phyloP scores from a whole-genome alignment of 2,888 invertebrate species.

The Globia sparganii region DNA sequence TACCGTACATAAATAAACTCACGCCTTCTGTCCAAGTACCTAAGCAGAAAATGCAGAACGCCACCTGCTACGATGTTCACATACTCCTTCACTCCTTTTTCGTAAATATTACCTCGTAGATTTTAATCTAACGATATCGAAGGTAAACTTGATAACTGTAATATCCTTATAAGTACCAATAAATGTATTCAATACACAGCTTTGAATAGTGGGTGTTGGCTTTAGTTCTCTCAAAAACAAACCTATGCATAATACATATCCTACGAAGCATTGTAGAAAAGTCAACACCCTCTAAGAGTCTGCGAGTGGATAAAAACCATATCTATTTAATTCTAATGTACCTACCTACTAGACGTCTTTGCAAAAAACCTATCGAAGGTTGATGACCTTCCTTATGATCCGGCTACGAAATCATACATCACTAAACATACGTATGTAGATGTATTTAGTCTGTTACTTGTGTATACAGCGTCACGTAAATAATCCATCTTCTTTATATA shows the following conservation, averaged over 20 bases:
- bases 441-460: not conserved
- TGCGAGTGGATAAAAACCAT: conserved; percentile 11
- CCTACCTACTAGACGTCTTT: conserved; percentile 11
- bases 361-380: conserved; percentile 53
- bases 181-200: not conserved
- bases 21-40: not conserved
- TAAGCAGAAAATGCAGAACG: not conserved
- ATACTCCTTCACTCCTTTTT: not conserved
- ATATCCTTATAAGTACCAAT: not conserved
- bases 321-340: conserved; percentile 32
- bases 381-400: conserved; percentile 41
- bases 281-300: conserved; percentile 25
- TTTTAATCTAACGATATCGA: not conserved
- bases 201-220: not conserved
- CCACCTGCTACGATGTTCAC: not conserved
- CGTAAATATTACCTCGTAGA: not conserved
- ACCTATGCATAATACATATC: not conserved
- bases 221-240: not conserved
- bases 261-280: not conserved
- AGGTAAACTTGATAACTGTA: not conserved
- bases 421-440: conserved; percentile 18
- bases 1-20: not conserved
- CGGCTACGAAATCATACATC: conserved; percentile 30
- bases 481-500: not conserved
- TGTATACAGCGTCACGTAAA: not conserved